Evolutionary conservation across 2,797 vertebrate species (phyloP), one percentile per base, ranked within the genome.

Genomic region (Urophycis tenuis): DNA sequence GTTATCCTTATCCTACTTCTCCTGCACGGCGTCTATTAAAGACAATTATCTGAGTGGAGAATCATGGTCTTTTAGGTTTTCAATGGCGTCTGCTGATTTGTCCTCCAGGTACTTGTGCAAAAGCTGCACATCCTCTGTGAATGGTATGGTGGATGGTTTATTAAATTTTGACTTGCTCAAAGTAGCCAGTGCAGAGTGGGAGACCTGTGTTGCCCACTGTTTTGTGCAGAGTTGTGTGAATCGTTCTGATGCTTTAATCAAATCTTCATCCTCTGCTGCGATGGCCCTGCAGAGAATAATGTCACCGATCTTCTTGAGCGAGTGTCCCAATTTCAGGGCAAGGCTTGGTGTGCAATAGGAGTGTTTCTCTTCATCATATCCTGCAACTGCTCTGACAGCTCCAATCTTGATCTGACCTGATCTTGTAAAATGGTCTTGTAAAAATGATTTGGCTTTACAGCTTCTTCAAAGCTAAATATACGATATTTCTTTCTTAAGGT

Each of bases 101-200:
- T 53, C 71, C 49, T 79, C 60, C 53, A 87, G 5, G 74, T 35
- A 79, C 75, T 74, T 72, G 49, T 78, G 75, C 3, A 89, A 72
- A 35, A 78, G 60, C 70, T 90, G 85, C 60, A 83, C 87, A 0
- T 89, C 89, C 0, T 29, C 78, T 7, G 71, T 79, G 81, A 91
- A 89, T 0, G 77, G 30, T 0, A 85, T 0, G 3, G 84, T 81
- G 0, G 77, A n/a, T 2, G 72, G 45, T 7, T 15, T 29, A 19
- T 39, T 60, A 0, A 19, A 19, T 0, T 36, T 31, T 0, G 10
- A 3, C 5, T 0, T 11, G 4, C 5, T 53, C 49, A 53, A 53
- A 53, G 49, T 53, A 53, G 49, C 49, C 22, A 53, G 49, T 22
- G 49, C 49, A 53, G 49, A 22, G 49, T 22, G 49, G 49, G 49